Evolutionary conservation across 2,797 vertebrate genomes (phyloP).

Genomic region (Peromyscus attwateri): DNA sequence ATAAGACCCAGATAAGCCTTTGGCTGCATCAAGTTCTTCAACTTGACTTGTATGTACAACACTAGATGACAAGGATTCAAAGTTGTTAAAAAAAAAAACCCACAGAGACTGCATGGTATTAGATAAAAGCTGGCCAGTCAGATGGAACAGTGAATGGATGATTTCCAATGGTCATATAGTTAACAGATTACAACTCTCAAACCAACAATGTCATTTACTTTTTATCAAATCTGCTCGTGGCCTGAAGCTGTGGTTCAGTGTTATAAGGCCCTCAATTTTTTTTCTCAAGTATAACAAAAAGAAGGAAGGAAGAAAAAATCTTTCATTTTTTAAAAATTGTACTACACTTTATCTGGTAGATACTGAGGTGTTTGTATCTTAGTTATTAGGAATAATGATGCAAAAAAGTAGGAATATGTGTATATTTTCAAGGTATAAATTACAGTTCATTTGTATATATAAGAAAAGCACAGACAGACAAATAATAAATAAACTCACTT

Average conservation of each 20-base stretch:
- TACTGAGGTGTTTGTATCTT: neutral
- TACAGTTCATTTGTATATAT: neutral
- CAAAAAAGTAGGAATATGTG: neutral
- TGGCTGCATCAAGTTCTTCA: constrained; percentile 27
- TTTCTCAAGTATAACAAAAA: neutral
- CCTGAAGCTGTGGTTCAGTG: neutral
- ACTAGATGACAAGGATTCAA: constrained; percentile 54
- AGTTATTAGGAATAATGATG: neutral
- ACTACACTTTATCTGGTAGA: neutral
- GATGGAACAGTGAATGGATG: constrained; percentile 23
- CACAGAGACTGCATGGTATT: neutral
- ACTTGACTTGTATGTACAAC: neutral
- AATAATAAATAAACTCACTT: neutral
- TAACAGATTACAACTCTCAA: neutral
- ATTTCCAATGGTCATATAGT: constrained; percentile 19
- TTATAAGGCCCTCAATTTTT: neutral
- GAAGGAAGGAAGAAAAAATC: neutral
- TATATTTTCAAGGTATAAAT: neutral
- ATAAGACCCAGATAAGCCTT: constrained; percentile 52
- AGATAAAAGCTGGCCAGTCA: neutral
- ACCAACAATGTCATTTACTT: neutral
- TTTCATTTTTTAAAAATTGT: neutral
- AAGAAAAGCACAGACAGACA: neutral
- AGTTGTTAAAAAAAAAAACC: neutral
- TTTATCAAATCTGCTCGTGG: neutral